Conservation (phyloP, 2,113 vertebrate species). For the Neolamprologus falcicula region DNA sequence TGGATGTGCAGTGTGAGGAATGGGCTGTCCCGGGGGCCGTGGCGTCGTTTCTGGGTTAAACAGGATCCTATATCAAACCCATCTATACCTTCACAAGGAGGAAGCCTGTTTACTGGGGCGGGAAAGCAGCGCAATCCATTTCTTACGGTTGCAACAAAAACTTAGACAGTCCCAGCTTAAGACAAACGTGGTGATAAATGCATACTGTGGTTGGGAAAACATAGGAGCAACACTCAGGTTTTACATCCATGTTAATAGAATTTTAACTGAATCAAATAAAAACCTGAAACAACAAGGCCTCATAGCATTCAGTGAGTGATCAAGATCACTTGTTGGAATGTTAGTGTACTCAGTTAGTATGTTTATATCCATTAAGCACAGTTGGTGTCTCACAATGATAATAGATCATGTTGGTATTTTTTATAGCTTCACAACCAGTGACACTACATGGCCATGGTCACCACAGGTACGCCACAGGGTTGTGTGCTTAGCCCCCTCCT, state of each 20-base stretch:
- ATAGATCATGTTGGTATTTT: neutral
- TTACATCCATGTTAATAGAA: neutral
- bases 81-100: constrained; percentile 60
- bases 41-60: constrained; percentile 71
- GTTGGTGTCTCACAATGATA: neutral
- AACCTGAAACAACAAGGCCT: neutral
- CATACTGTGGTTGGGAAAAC: neutral
- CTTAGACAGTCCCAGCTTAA: constrained; percentile 18
- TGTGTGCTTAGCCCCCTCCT: neutral
- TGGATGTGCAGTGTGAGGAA: constrained; percentile 67
- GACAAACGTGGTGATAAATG: constrained; percentile 15
- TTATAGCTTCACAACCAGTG: neutral
- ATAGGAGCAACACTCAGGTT: neutral
- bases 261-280: neutral
- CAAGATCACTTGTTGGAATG: neutral
- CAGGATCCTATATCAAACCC: constrained; percentile 61
- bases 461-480: neutral
- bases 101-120: constrained; percentile 57
- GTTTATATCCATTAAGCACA: neutral
- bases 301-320: neutral
- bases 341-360: neutral
- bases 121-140: constrained; percentile 58
- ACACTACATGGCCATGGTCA: neutral
- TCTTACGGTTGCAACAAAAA: constrained; percentile 43
- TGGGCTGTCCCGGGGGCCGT: constrained; percentile 38